Base-by-base conservation (phyloP, 2,888 invertebrate genomes). In the Melipona bicolor region DNA sequence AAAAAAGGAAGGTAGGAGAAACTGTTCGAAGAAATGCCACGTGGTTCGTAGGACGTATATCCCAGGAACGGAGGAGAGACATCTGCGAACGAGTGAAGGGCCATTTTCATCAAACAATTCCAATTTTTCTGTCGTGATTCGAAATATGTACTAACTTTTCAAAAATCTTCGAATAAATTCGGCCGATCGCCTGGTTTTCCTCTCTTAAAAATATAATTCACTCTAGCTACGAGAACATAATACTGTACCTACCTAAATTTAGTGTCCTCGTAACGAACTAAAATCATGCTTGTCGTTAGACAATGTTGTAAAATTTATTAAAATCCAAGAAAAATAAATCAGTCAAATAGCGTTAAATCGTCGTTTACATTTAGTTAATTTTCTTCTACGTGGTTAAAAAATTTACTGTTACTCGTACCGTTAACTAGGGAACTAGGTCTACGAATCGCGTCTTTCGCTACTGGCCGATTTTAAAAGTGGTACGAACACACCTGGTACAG, bases 1-100 rank as follows among this genome's bases (percentile, higher is more conserved):
- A 69, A 65, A 69, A 67, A 52, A 71, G 19, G 56, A 78, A 50
- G 36, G 49, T 21, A 67, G 68, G 17, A 52, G 56, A 76, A 77
- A 80, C 17, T 56, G 56, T 83, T 68, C 50, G 68, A 83, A 79
- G 82, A 88, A 88, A 88, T 87, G 87, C 85, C 85, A 82, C 81
- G 69, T 83, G 61, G 54, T 65, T 85, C 65, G 62, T 76, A 79
- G 81, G 61, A 81, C 62, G 32, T 19, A 27, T 36, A 65, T n/a
- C 72, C 76, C 78, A 54, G 36, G 54, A 54, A 64, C 68, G 56
- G 54, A 50, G 72, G 64, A 77, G 74, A 52, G 77, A 83, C 81
- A 76, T 77, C 70, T 59, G 76, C 73, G 79, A 71, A 73, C 32
- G n/a, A 77, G 67, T 67, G 71, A 73, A 73, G 64, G 76, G 71